A percentile compares a stretch with the other conserved stretches of the same genome.
These are phyloP conservation scores for Rhinogobio ventralis DNA, from an alignment of 2,797 vertebrate species.

Conservation along the genomic window DNA sequence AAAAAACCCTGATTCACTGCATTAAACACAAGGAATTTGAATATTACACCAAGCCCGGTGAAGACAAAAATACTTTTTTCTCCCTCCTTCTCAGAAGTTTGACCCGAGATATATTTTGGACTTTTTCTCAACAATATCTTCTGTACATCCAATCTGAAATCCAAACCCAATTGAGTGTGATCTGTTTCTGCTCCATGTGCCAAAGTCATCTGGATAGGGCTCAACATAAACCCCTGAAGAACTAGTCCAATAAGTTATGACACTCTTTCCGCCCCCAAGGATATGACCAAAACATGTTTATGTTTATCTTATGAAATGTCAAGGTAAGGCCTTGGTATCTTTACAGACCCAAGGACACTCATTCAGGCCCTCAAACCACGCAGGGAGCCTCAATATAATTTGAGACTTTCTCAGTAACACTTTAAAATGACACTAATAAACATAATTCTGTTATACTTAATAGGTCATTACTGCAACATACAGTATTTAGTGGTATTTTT, in stretches of 20 bases:
- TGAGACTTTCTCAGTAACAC: neutral
- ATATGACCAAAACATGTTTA: conserved; percentile 26
- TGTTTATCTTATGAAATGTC: conserved; percentile 24
- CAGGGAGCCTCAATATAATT: neutral
- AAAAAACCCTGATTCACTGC: neutral
- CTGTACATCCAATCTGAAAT: conserved; percentile 44
- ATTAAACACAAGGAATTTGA: conserved; percentile 9
- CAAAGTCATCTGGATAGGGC: conserved; percentile 58
- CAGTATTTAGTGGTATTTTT: neutral
- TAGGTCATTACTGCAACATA: neutral
- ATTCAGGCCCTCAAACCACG: neutral
- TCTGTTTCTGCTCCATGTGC: conserved; percentile 15
- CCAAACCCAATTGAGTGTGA: conserved; percentile 40
- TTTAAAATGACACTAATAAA: neutral
- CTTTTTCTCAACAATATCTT: conserved; percentile 61
- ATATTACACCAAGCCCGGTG: neutral
- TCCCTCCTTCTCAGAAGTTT: neutral
- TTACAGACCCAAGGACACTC: neutral
- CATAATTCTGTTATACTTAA: neutral
- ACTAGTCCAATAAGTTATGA: conserved; percentile 29
- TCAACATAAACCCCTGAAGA: conserved; percentile 62
- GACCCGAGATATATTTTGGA: conserved; percentile 44
- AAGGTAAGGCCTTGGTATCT: neutral
- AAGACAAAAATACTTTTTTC: neutral
- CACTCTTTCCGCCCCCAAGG: neutral